Evolutionary conservation across 2,113 vertebrate genomes (phyloP).

Genomic region (Anoura caudifer): DNA sequence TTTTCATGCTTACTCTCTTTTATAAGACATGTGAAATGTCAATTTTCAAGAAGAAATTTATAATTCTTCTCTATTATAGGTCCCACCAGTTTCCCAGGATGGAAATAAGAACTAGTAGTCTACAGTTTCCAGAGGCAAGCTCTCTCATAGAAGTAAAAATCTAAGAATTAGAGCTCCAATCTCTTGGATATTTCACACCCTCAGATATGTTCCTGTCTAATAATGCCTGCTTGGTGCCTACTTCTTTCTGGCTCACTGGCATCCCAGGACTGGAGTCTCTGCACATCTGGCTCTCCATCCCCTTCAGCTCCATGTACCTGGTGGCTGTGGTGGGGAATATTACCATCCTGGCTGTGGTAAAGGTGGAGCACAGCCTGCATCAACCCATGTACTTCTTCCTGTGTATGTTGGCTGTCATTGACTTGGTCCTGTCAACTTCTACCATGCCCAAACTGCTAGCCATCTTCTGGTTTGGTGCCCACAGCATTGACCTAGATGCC

Average conservation of each 20-base stretch:
- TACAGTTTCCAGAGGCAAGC: neutral
- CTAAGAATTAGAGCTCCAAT: neutral
- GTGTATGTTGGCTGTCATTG: slow-evolving; percentile 72
- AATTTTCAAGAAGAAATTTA: neutral
- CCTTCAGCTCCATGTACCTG: slow-evolving; percentile 71
- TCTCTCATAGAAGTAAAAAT: neutral
- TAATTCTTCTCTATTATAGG: slow-evolving; percentile 38
- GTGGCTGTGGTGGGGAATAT: slow-evolving; percentile 68
- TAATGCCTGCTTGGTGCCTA: slow-evolving; percentile 48
- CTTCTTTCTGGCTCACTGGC: slow-evolving; percentile 68
- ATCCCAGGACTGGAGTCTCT: slow-evolving; percentile 69
- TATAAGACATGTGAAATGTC: neutral
- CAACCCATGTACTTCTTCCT: slow-evolving; percentile 79
- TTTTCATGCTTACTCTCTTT: neutral
- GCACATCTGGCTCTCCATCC: slow-evolving; percentile 71
- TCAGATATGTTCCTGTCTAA: slow-evolving; percentile 42
- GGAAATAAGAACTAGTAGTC: slow-evolving; percentile 13
- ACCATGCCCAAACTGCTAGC: slow-evolving; percentile 72
- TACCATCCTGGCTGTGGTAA: slow-evolving; percentile 61
- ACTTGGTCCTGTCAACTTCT: slow-evolving; percentile 72
- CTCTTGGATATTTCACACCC: neutral
- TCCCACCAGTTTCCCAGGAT: neutral
- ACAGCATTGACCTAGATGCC: slow-evolving; percentile 52
- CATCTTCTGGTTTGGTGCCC: slow-evolving; percentile 73
- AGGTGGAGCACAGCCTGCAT: slow-evolving; percentile 61